Base-by-base conservation (phyloP, 2,797 vertebrate species). In the Acanthurus tractus region DNA sequence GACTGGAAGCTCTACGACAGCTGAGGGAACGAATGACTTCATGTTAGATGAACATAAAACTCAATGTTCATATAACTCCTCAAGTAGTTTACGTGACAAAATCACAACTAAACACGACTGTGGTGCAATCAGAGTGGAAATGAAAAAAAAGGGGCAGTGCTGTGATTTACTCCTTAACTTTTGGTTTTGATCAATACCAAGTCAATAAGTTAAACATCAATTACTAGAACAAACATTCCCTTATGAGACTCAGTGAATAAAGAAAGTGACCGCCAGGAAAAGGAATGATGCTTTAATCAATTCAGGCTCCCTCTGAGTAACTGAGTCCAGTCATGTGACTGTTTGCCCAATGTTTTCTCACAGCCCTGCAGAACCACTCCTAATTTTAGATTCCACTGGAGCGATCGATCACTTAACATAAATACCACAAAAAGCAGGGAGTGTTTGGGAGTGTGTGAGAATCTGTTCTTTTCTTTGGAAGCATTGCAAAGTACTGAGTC, bases 251-350 rank as follows among this genome's bases (percentile, higher is more conserved):
- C 42, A 68, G 46, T 53, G 76, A 86, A 70, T 65, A 62, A 72
- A 40, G 79, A 52, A 65, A 50, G 58, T 54, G 70, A 59, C 67
- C 86, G 13, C 1, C 93, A 92, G 63, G 90, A 75, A 50, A 50
- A 92, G 95, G 73, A 81, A 85, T 89, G 95, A 0, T 95, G 95
- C 3, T 92, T 90, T n/a, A 95, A 92, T 93, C 92, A 82, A 93
- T 94, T 75, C 49, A 59, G 44, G 82, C 74, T 70, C 69, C 77
- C 88, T 81, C 85, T 89, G 84, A 86, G 85, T 93, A 92, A 84
- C 57, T 8, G 67, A 88, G 69, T 74, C 34, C 22, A 66, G 69
- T 80, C 81, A 88, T 53, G 74, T 76, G 87, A 86, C 52, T 52
- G 29, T 40, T 63, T 63, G 69, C 63, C 18, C 49, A 52, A 23